Conservation (phyloP, 1,140 invertebrate genomes). For the Bombus consobrinus region DNA sequence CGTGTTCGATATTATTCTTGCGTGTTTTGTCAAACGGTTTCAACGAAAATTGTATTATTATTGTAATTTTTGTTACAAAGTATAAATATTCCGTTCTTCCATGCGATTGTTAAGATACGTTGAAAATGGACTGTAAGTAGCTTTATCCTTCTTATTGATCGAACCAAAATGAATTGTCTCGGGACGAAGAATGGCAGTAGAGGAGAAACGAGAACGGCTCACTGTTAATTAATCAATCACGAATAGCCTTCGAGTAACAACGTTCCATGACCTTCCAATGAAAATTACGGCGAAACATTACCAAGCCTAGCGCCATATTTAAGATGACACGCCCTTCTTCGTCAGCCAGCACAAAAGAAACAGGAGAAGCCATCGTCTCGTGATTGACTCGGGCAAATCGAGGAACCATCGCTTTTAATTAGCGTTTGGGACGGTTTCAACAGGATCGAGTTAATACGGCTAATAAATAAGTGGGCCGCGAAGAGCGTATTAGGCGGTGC, state of each 20-base stretch:
- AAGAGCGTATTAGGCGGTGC: constrained; percentile 15
- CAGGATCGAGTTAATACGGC: constrained; percentile 9
- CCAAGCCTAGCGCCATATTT: background rate
- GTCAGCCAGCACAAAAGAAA: too few species aligned
- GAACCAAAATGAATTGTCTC: too few species aligned
- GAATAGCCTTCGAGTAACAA: too few species aligned
- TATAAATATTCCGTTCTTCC: background rate
- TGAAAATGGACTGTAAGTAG: background rate
- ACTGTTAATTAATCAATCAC: too few species aligned
- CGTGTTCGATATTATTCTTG: background rate
- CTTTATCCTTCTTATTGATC: too few species aligned
- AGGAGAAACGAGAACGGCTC: background rate
- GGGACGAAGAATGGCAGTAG: too few species aligned
- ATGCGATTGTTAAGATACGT: too few species aligned
- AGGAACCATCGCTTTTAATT: constrained; percentile 16
- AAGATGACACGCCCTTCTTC: background rate
- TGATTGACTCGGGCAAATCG: constrained; percentile 3
- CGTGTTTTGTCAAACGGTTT: background rate
- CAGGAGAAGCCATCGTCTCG: too few species aligned
- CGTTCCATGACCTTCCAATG: background rate
- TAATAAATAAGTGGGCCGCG: constrained; percentile 22
- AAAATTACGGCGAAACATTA: background rate
- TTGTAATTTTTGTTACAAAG: too few species aligned
- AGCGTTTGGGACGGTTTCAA: background rate
- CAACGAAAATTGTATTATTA: background rate